Evolutionary conservation across 2,797 vertebrate genomes (phyloP), one percentile per base, ranked within the genome.

Genomic region (Labroides dimidiatus): DNA sequence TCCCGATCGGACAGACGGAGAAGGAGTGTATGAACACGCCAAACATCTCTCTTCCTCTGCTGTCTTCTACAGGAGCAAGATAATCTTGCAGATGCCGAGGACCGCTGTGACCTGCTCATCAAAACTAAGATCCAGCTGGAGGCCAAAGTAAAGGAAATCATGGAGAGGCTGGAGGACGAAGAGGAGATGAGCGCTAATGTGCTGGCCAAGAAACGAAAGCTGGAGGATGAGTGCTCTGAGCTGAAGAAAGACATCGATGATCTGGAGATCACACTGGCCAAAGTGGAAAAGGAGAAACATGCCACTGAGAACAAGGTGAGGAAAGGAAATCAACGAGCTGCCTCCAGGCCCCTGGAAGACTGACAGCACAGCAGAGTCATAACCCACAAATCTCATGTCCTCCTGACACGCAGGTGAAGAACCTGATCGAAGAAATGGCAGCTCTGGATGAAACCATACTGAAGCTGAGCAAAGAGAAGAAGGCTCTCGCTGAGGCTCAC

Each of bases 181-280:
- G 97, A 99, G 76, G 97, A 98, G 89, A 95, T 95, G 85, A 98
- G 87, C 0, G 84, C 95, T 0, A 96, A 94, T 20, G 64, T 98
- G 82, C 94, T 96, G 0, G 93, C 94, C 53, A 97, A 96, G 87
- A 96, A 94, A 51, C 95, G 95, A 49, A 98, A 98, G 81, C 94
- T 98, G 76, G 97, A 99, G 69, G 97, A 98, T 0, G 96, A 98
- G 77, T 96, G 96, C 47, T 89, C 95, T 0, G 97, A 98, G 84
- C 93, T 98, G 68, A 99, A 98, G 90, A 99, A 96, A 77, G 97
- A 99, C 89, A 97, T 97, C 0, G 97, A 99, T 7, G 96, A 99
- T 71, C 89, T 99, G 47, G 97, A 98, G 90, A 89, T 97, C 84
- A 98, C 96, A 0, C 85, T 98, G 90, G 96, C 96, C 82, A 98